These are phyloP conservation scores for Paramuricea clavata DNA, from an alignment of 92 coral and sea anemone species.

Conservation along the genomic window DNA sequence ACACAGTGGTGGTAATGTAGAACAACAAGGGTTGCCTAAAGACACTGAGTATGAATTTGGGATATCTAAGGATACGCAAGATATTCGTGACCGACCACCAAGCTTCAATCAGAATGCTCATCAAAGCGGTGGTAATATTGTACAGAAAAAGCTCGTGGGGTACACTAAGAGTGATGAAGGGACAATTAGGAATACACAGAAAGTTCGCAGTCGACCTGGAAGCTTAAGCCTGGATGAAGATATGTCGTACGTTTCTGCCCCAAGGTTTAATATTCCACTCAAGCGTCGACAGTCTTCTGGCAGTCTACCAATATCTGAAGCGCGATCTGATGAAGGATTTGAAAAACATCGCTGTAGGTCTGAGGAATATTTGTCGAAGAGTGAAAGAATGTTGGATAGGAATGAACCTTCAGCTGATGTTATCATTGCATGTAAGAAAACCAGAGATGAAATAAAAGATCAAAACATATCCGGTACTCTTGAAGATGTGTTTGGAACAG, in stretches of 20 bases:
- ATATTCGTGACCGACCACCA: background rate
- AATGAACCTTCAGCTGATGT: background rate
- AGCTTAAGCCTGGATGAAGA: conserved; percentile 18
- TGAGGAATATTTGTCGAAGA: background rate
- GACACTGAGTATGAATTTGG: background rate
- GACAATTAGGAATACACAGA: background rate
- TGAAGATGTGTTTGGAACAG: background rate
- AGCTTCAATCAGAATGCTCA: background rate
- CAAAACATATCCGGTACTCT: background rate
- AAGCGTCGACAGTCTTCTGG: background rate
- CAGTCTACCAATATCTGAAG: background rate
- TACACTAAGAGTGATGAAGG: conserved; percentile 4
- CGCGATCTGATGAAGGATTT: background rate
- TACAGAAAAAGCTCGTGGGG: background rate
- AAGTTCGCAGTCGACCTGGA: background rate
- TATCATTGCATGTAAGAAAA: background rate
- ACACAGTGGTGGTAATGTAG: background rate
- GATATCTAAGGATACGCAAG: background rate
- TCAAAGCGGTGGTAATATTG: background rate
- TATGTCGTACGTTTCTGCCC: conserved; percentile 29
- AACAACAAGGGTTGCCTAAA: background rate
- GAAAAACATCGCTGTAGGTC: background rate
- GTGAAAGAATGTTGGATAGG: background rate
- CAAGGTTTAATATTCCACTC: conserved; percentile 27
- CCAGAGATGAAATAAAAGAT: background rate